Evolutionary conservation across 2,888 invertebrate species (phyloP).

Genomic region (Lasioglossum lativentre): DNA sequence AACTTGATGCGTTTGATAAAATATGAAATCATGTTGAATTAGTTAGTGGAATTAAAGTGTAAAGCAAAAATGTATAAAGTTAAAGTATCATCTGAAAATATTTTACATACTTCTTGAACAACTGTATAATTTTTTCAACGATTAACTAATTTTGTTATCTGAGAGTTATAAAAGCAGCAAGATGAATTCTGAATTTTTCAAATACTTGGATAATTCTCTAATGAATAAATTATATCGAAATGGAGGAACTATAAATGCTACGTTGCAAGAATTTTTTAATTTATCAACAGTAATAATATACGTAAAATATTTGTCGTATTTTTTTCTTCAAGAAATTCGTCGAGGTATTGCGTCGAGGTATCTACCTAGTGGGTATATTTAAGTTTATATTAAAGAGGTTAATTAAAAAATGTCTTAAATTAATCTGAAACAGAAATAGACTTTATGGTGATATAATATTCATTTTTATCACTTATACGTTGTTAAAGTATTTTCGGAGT

Average conservation of each 20-base stretch:
- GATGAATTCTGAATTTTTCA: neutral
- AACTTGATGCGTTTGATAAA: neutral
- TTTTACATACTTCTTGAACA: neutral
- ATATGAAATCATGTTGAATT: neutral
- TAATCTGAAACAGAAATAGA: neutral
- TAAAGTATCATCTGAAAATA: neutral
- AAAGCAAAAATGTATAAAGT: neutral
- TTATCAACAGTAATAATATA: neutral
- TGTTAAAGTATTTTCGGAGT: neutral
- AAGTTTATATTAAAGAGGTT: too few species aligned
- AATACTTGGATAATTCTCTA: neutral
- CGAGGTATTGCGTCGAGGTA: too few species aligned
- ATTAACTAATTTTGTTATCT: too few species aligned
- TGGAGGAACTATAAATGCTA: neutral
- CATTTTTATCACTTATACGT: neutral
- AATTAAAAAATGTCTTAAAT: neutral
- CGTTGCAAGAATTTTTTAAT: neutral
- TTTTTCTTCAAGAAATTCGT: too few species aligned
- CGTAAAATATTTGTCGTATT: neutral
- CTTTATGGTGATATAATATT: neutral
- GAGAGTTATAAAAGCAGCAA: neutral
- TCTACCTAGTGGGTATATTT: too few species aligned
- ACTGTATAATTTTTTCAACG: too few species aligned
- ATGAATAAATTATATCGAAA: neutral
- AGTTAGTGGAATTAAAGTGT: neutral